Conservation (phyloP, 1,140 invertebrate genomes). For the Berghia stephanieae region DNA sequence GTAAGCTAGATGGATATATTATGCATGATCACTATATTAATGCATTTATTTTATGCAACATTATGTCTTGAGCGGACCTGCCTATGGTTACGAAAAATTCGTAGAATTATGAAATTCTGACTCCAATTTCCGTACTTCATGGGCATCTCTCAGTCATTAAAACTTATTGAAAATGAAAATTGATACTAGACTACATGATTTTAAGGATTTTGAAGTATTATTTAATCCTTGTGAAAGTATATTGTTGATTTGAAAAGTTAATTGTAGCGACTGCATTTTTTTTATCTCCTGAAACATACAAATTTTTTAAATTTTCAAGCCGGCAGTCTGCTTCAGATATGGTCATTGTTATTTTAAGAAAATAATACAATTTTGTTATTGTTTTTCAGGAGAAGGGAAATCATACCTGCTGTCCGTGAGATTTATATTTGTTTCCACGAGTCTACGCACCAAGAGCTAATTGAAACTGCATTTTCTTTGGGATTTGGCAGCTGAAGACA, state of each 20-base stretch:
- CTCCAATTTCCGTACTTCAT: no score
- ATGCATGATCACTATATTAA: no score
- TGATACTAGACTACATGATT: no score
- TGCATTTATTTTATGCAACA: no score
- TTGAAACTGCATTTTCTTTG: constrained; percentile 65
- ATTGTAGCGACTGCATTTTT: neutral
- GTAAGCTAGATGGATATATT: no score
- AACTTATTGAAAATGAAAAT: no score
- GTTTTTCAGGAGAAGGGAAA: constrained; percentile 50
- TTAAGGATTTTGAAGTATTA: no score
- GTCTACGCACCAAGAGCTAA: constrained; percentile 60
- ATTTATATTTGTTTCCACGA: constrained; percentile 67
- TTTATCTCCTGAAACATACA: neutral
- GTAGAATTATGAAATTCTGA: no score
- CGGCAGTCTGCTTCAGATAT: neutral
- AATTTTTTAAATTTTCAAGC: neutral
- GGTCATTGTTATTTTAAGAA: neutral
- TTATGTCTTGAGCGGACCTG: no score
- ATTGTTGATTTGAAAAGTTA: neutral
- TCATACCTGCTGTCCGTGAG: constrained; percentile 51
- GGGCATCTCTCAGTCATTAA: no score
- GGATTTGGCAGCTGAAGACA: constrained; percentile 57
- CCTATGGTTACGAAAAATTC: no score
- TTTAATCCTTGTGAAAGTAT: no score
- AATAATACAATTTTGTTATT: neutral